Evolutionary conservation across 2,888 invertebrate species (phyloP), one percentile per base, ranked within the genome.

Genomic region (Alloplasta piceator): DNA sequence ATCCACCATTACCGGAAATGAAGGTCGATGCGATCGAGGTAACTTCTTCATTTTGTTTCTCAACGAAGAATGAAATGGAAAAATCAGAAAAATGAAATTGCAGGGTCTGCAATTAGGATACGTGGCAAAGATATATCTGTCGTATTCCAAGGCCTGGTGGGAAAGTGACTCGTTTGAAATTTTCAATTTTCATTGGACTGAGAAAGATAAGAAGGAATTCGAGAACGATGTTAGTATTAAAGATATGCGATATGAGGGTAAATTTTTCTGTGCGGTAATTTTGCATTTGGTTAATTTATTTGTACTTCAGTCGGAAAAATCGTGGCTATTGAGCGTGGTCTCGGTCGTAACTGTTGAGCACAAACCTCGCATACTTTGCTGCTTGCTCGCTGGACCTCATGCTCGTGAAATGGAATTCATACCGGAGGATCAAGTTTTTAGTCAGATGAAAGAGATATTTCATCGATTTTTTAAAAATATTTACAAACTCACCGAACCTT

Each of bases 91-190:
- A 43, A 56, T 43, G 52, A 14, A 36, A 74, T 70, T 86, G 63
- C 86, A 95, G 89, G 92, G 92, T 14, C 89, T 96, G 58, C 93
- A 94, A 0, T 94, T 95, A 84, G 96, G 96, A 0, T 94, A 94
- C 0, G 94, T 95, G 0, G 94, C 94, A 79, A 97, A 97, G 92
- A 94, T 96, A 36, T 94, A 94, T 64, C 85, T 97, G 0, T 92
- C 93, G 46, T 97, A 95, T 89, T 92, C 94, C 0, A 88, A 93
- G 6, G 92, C 93, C 2, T 96, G 96, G 95, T 96, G 96, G 96
- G 56, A 58, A 1, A 56, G 66, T 26, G 79, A 66, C 1, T 64
- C 77, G n/a, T 58, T 66, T 60, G 50, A 5, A 6, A 16, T 4
- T 94, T 95, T 83, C 93, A 93, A 78, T 90, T 95, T 52, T 67